Percentiles rank a stretch among this genome's conserved stretches.
phyloP scores from a whole-genome alignment of 37 sponge, comb jelly and placozoan species.

The Haliclona indistincta region DNA sequence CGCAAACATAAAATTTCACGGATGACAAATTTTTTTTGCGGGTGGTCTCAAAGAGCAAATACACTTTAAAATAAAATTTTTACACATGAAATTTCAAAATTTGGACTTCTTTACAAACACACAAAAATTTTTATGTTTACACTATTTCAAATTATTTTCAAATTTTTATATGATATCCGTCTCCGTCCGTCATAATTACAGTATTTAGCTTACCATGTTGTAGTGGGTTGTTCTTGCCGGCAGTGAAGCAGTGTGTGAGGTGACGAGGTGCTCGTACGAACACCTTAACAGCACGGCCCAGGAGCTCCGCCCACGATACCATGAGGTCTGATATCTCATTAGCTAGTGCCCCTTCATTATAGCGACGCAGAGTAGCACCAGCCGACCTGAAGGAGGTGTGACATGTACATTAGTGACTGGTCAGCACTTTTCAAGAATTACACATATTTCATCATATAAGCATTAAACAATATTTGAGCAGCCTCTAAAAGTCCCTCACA shows the following conservation, averaged over 20 bases:
- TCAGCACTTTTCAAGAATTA: too few species aligned
- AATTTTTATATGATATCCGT: too few species aligned
- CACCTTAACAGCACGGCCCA: slow-evolving; percentile 45
- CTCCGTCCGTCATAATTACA: too few species aligned
- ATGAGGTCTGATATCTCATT: slow-evolving; percentile 74
- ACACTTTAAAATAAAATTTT: neutral
- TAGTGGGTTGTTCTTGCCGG: slow-evolving; percentile 22
- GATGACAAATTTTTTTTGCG: neutral
- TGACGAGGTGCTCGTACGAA: slow-evolving; percentile 73
- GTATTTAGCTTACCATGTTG: neutral
- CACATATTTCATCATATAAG: too few species aligned
- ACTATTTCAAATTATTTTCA: too few species aligned
- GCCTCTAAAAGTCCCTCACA: too few species aligned
- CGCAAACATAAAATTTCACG: neutral
- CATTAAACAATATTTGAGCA: too few species aligned
- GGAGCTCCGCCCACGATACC: slow-evolving; percentile 50
- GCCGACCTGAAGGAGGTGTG: slow-evolving; percentile 59
- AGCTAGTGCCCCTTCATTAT: slow-evolving; percentile 77
- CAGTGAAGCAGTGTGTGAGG: slow-evolving; percentile 19
- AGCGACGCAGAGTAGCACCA: slow-evolving; percentile 73
- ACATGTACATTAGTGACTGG: too few species aligned
- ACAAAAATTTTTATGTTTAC: too few species aligned
- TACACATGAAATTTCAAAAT: too few species aligned
- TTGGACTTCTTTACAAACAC: too few species aligned
- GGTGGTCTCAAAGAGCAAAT: neutral